phyloP scores from a whole-genome alignment of 2,797 vertebrate species.

The Astyanax mexicanus region DNA sequence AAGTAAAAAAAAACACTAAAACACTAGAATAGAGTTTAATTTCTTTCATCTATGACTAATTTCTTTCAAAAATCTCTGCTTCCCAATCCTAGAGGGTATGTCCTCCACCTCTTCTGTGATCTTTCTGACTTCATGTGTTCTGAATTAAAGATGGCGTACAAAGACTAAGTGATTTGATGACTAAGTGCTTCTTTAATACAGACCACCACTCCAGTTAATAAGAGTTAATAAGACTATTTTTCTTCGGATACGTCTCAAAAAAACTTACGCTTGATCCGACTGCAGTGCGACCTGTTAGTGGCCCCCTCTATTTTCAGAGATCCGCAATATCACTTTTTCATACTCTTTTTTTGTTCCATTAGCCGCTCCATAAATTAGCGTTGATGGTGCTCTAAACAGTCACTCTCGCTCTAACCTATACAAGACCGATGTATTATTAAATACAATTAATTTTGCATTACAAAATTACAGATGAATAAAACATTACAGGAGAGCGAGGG shows the following conservation, averaged over 20 bases:
- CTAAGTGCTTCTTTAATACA: slow-evolving; percentile 11
- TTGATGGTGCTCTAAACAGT: slow-evolving; percentile 51
- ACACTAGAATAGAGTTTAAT: slow-evolving; percentile 19
- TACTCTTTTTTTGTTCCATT: slow-evolving; percentile 42
- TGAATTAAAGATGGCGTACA: background rate
- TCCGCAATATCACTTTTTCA: background rate
- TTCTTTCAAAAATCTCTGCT: background rate
- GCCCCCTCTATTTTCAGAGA: background rate
- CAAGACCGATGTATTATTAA: slow-evolving; percentile 63
- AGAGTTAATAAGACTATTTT: slow-evolving; percentile 6
- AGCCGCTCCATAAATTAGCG: slow-evolving; percentile 48
- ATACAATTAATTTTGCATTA: slow-evolving; percentile 65
- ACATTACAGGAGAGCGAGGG: slow-evolving; percentile 58
- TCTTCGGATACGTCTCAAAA: background rate
- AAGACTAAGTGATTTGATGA: slow-evolving; percentile 26
- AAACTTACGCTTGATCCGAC: too few relatives aligned
- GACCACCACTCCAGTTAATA: slow-evolving; percentile 3
- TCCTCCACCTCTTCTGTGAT: too few relatives aligned
- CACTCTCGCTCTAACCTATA: slow-evolving; percentile 52
- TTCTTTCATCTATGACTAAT: slow-evolving; percentile 12
- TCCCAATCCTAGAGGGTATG: slow-evolving; percentile 1
- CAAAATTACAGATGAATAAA: slow-evolving; percentile 65
- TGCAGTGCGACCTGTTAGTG: background rate
- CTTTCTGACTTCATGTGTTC: background rate
- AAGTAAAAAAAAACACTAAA: too few relatives aligned